Base-by-base conservation (phyloP, 2,113 vertebrate species). In the Atlantisia rogersi region DNA sequence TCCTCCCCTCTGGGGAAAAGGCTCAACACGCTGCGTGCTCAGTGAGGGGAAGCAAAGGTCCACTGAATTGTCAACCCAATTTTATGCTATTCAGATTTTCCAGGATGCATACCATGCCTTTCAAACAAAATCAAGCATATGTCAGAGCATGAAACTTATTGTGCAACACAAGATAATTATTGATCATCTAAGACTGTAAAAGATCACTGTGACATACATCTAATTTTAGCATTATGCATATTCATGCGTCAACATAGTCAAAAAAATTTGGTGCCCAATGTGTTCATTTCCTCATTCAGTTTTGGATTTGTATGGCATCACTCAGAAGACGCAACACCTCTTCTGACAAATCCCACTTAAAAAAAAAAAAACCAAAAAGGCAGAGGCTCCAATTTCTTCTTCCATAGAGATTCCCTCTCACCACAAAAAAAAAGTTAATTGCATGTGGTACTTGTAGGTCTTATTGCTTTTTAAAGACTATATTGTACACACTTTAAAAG, bases 51-150 rank as follows among this genome's bases (percentile, higher is more conserved):
- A 97, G 95, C 90, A 98, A 98, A 98, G 98, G 98, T 98, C 97
- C 95, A 95, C 93, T 95, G 96, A 98, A 98, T 96, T 98, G 98
- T 98, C 97, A 98, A 97, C 95, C 95, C 96, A 96, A 98, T 98
- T 98, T 98, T 98, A 98, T 97, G 97, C 97, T 97, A 97, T 97
- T 99, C 98, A 96, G 96, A 97, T 98, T 98, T 98, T 98, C 97
- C 97, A 98, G 98, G 98, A 97, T 85, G 37, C 79, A 91, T 94
- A 97, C 93, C 77, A 32, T 98, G 97, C 98, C 98, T 98, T 99
- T 99, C 98, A 97, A 98, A 98, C 96, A 98, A 98, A 98, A 98
- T 98, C 97, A 99, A 98, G 98, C 97, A 97, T 98, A 98, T 98
- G 98, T 98, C 98, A 97, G 96, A 98, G 98, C 98, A 98, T 97